Conservation (phyloP, 1,140 invertebrate species). For the Cotesia glomerata region DNA sequence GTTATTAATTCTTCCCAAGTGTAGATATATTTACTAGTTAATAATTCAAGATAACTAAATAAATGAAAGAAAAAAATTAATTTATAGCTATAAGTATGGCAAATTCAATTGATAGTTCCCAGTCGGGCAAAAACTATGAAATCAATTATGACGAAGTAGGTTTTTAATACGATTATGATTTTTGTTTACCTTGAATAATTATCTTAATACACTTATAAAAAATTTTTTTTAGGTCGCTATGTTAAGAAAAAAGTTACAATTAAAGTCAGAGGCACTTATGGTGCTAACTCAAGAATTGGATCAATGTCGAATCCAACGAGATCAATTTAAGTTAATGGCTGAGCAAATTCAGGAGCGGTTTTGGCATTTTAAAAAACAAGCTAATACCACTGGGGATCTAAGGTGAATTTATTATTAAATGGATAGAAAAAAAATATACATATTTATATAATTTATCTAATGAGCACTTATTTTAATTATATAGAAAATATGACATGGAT, state of each 20-base stretch:
- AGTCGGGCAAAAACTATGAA: not conserved
- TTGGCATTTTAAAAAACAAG: conserved; percentile 61
- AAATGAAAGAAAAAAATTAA: not conserved
- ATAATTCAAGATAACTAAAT: not conserved
- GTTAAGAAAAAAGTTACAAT: conserved; percentile 75
- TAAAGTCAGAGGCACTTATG: conserved; percentile 79
- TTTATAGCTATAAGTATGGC: conserved; percentile 9
- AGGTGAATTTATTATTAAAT: conserved; percentile 32
- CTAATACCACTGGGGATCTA: conserved; percentile 37
- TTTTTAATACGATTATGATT: not conserved
- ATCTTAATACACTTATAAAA: too few species aligned
- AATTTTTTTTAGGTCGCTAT: conserved; percentile 28
- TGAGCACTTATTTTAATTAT: not conserved
- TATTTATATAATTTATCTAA: not conserved
- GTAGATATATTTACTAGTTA: not conserved
- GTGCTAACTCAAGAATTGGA: conserved; percentile 80
- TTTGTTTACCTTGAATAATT: not conserved
- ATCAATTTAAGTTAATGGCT: conserved; percentile 82
- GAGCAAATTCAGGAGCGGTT: conserved; percentile 78
- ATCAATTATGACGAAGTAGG: conserved; percentile 12
- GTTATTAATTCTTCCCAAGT: too few species aligned
- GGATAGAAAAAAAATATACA: not conserved
- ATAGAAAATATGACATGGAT: conserved; percentile 33
- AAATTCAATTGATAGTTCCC: not conserved
- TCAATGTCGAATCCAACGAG: conserved; percentile 77